These are phyloP conservation scores for Tenualosa thibaudeaui DNA, from an alignment of 2,797 vertebrate species.

Conservation along the genomic window DNA sequence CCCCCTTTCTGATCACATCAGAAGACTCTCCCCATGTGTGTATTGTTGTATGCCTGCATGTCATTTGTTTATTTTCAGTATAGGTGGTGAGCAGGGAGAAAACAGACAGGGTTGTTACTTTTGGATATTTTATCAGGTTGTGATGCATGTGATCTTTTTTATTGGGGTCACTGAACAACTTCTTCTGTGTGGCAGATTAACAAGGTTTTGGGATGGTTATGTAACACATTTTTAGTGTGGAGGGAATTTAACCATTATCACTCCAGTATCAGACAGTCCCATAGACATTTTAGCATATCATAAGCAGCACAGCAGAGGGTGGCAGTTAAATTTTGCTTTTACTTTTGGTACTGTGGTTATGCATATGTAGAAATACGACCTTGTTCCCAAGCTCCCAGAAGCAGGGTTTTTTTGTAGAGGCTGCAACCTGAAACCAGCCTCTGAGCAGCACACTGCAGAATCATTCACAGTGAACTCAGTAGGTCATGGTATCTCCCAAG, in stretches of 20 bases:
- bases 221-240: neutral
- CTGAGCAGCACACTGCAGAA: slow-evolving; percentile 7
- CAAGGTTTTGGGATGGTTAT: neutral
- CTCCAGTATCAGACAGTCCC: neutral
- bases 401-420: neutral
- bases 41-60: neutral
- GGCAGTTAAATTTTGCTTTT: neutral
- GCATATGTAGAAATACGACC: neutral
- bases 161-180: neutral
- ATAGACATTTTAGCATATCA: neutral
- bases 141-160: slow-evolving; percentile 5
- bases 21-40: neutral
- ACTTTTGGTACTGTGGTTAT: neutral
- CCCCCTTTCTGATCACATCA: neutral
- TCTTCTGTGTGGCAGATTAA: neutral
- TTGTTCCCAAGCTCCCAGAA: neutral
- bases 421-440: slow-evolving; percentile 35
- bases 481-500: slow-evolving; percentile 2
- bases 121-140: neutral
- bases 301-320: neutral
- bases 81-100: neutral
- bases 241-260: neutral
- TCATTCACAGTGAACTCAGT: slow-evolving; percentile 25
- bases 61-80: neutral
- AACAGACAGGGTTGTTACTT: neutral